Percentiles rank a stretch among this genome's conserved stretches.
These are phyloP conservation scores for Morone chrysops DNA, from an alignment of 2,113 vertebrate species.

Conservation along the genomic window DNA sequence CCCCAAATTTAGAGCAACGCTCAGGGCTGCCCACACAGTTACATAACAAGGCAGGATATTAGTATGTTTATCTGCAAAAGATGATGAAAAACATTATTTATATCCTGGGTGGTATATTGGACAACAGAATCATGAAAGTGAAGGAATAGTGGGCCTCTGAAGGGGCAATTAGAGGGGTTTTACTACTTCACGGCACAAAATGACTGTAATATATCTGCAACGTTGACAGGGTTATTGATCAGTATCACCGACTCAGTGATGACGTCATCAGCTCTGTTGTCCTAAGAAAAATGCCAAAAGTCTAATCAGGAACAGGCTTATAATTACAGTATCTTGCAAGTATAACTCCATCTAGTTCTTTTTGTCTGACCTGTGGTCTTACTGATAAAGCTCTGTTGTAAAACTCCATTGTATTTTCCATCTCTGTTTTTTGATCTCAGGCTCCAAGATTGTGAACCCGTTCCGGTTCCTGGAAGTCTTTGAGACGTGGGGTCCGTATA, in stretches of 20 bases:
- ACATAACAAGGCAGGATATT: conserved; percentile 42
- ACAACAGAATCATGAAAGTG: conserved; percentile 28
- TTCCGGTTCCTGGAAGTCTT: conserved; percentile 85
- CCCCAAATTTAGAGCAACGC: conserved; percentile 44
- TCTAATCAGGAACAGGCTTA: neutral
- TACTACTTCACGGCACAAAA: conserved; percentile 14
- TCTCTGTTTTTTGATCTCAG: conserved; percentile 58
- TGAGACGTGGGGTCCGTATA: conserved; percentile 83
- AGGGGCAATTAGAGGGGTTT: conserved; percentile 39
- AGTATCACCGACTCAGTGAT: conserved; percentile 32
- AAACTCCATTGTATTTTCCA: neutral
- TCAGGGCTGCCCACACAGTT: conserved; percentile 56
- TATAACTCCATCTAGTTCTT: neutral
- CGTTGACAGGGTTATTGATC: conserved; percentile 47
- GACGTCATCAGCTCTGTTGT: neutral
- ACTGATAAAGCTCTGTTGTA: neutral
- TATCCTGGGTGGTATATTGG: conserved; percentile 1
- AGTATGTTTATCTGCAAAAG: conserved; percentile 35
- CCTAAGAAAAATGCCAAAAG: neutral
- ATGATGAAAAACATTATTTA: conserved; percentile 30
- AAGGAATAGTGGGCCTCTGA: conserved; percentile 14
- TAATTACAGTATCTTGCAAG: neutral
- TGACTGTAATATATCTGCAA: conserved; percentile 34
- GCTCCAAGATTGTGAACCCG: conserved; percentile 82
- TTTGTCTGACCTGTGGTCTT: neutral